Evolutionary conservation across 2,888 invertebrate species (phyloP).

Genomic region (Sminthurinus aureus): DNA sequence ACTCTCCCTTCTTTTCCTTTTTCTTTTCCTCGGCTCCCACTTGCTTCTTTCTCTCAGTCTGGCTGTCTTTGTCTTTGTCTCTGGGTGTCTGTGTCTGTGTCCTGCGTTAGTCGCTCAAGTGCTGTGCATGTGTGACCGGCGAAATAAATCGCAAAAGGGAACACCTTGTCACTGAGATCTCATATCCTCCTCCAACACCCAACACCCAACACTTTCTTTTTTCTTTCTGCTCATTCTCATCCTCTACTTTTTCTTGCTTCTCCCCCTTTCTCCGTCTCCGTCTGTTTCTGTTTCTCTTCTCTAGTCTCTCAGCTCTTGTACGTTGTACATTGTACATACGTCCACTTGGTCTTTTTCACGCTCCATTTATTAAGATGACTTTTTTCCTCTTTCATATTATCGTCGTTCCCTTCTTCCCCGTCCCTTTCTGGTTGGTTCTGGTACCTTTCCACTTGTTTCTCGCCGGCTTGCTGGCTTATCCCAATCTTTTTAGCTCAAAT

Average conservation of each 20-base stretch:
- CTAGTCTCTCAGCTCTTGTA: constrained; percentile 8
- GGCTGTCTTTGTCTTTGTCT: too few species aligned
- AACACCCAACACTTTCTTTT: constrained; percentile 22
- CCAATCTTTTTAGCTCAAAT: constrained; percentile 5
- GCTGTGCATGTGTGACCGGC: constrained; percentile 48
- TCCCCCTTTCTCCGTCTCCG: background rate
- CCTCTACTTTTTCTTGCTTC: background rate
- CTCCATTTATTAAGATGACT: constrained; percentile 58
- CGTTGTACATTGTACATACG: background rate
- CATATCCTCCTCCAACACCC: constrained; percentile 43
- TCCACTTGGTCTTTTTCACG: constrained; percentile 51
- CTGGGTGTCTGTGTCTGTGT: too few species aligned
- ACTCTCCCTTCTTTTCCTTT: background rate
- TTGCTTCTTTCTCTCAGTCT: too few species aligned
- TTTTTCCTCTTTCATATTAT: constrained; percentile 46
- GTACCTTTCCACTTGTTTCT: constrained; percentile 5
- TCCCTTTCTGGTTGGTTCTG: constrained; percentile 24
- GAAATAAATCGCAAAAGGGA: constrained; percentile 52
- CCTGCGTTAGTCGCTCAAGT: constrained; percentile 19
- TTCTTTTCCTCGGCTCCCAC: background rate
- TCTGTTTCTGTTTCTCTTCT: background rate
- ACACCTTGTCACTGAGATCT: constrained; percentile 52
- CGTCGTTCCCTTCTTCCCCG: constrained; percentile 23
- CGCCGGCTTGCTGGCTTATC: constrained; percentile 6
- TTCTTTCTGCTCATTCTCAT: background rate